Conservation (phyloP, 2,113 vertebrate species). For the Semicossyphus pulcher region DNA sequence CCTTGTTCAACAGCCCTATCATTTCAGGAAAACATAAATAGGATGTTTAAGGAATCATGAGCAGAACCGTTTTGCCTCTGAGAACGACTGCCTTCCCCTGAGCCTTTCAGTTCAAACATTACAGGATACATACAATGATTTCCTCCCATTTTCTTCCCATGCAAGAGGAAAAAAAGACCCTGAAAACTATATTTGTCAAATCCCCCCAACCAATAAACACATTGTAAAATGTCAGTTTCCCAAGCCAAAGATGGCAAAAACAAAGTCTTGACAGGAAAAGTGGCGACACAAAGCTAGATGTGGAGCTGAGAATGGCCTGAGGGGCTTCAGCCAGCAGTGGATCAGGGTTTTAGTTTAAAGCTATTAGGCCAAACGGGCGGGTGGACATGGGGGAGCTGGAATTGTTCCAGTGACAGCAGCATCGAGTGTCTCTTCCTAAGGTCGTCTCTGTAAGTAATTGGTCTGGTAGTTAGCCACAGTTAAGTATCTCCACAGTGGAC, state of each 20-base stretch:
- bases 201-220: conserved; percentile 54
- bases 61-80: conserved; percentile 40
- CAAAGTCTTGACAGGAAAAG: conserved; percentile 68
- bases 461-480: conserved; percentile 61
- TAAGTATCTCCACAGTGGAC: conserved; percentile 57
- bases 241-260: conserved; percentile 53
- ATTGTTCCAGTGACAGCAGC: conserved; percentile 51
- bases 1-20: conserved; percentile 29
- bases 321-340: conserved; percentile 26
- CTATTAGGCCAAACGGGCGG: conserved; percentile 40
- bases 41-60: conserved; percentile 59
- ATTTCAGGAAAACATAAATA: conserved; percentile 59
- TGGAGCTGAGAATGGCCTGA: conserved; percentile 38
- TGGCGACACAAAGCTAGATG: conserved; percentile 53
- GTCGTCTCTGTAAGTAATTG: conserved; percentile 67
- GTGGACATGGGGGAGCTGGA: conserved; percentile 17
- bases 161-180: conserved; percentile 42
- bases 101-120: conserved; percentile 43
- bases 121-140: conserved; percentile 58
- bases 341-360: conserved; percentile 29
- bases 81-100: conserved; percentile 21
- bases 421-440: conserved; percentile 61
- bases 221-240: conserved; percentile 61
- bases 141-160: conserved; percentile 52
- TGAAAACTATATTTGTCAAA: conserved; percentile 55